Evolutionary conservation across 2,797 vertebrate genomes (phyloP), one percentile per base, ranked within the genome.

Genomic region (Tarsius wallacei): DNA sequence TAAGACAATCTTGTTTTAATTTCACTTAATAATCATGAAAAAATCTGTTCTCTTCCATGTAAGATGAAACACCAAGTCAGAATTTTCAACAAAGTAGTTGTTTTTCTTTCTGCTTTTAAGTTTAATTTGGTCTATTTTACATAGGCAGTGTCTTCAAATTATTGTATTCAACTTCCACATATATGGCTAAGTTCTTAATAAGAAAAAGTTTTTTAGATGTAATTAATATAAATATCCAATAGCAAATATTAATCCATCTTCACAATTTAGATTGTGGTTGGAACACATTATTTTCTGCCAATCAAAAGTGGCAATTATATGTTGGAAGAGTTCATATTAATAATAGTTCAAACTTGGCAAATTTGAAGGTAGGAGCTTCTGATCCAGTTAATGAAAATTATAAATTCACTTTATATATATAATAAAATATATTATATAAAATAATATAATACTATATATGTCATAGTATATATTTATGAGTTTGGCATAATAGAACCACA

Each of bases 161-260:
- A 74, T 1, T 61, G 21, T 19, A 66, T 5, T 77, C 89, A 53
- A 36, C n/a, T 90, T 88, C 28, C 68, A 78, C 8, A 55, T 87
- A 22, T 31, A 17, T 63, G 8, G 16, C 24, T 57, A 88, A 80
- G 11, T 59, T 95, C 17, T 91, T 36, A 85, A 63, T 49, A 70
- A 51, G 33, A 71, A 86, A 85, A 95, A 78, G 36, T 9, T 78
- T 51, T 47, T 7, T 68, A 81, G 49, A 63, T 66, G 13, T 77
- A 93, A 76, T 87, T 80, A 96, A 83, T 83, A 61, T 19, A 31
- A 94, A 57, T 53, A 36, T 15, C 31, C 57, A 88, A 36, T 68
- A 51, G 31, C 7, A 93, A 66, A 66, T 61, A 36, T 8, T 17
- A 78, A 59, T 90, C 70, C 12, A 87, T 78, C 9, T 42, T 76